Base-by-base conservation (phyloP, 2,888 invertebrate genomes). In the Eustalomyia histrio region DNA sequence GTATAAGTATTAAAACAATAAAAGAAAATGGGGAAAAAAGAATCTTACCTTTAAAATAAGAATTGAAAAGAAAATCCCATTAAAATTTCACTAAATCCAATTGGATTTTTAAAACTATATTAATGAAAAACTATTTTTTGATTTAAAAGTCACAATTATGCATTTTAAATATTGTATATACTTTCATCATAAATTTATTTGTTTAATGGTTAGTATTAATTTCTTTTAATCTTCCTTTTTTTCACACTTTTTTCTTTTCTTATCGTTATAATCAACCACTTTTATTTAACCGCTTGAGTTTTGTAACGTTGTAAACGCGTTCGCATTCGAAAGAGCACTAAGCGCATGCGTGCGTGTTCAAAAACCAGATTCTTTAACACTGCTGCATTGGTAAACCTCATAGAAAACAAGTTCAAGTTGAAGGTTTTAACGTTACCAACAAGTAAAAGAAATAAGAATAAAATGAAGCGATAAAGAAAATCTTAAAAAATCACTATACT, bases 381-480 rank as follows among this genome's bases (percentile, higher is more conserved):
- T 35, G 35, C 14, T 35, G 35, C 50, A 12, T 35, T 63, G 52
- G 47, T 71, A 18, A 67, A 65, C 53, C 47, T 18, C n/a, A 47
- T n/a, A 58, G 43, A 35, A 68, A 79, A 82, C 69, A 81, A 83
- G 83, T 83, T 81, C 83, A 81, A 83, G 81, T 79, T 79, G 82
- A 83, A 82, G 83, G 83, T 73, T 76, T 72, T 65, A 33, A 67
- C 29, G 29, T 29, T 61, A 67, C 78, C 60, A 61, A 16, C 17
- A 21, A 52, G 50, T n/a, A 47, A 63, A 61, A 64, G 21, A 12
- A n/a, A 39, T 17, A 71, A 39, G 60, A 24, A 16, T 2, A 21
- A 61, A 24, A 58, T n/a, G 10, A 39, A 39, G 6, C 21, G 17
- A 29, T 29, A 64, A 35, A 35, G 14, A 67, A 17, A 14, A 43